These are phyloP conservation scores for Notiomystis cincta DNA, from an alignment of 2,113 vertebrate genomes.

Conservation along the genomic window DNA sequence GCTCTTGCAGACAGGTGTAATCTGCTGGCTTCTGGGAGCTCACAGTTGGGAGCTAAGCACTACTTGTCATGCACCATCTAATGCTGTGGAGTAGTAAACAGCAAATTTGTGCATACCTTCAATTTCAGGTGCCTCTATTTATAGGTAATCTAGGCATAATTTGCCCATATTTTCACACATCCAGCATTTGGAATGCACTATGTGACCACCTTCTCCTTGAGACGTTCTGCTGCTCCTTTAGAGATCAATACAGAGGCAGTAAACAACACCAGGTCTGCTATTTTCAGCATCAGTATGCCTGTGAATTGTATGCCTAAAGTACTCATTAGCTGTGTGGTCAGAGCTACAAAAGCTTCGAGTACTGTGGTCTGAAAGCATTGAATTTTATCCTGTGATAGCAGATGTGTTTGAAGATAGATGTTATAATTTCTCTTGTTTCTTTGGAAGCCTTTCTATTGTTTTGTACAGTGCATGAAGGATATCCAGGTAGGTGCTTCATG, in stretches of 20 bases:
- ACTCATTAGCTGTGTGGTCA: background rate
- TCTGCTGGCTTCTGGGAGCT: background rate
- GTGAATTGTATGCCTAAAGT: background rate
- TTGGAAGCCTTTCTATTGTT: background rate
- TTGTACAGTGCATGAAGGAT: background rate
- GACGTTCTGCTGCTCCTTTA: background rate
- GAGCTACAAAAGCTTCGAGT: background rate
- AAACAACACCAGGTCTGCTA: background rate
- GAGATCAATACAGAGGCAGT: background rate
- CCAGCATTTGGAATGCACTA: background rate
- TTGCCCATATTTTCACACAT: background rate
- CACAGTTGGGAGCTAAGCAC: background rate
- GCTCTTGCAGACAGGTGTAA: background rate
- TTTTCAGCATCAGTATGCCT: background rate
- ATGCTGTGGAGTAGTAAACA: background rate
- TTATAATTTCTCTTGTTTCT: background rate
- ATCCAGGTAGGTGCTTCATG: background rate
- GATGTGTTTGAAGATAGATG: background rate
- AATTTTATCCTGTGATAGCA: background rate
- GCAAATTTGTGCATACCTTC: background rate
- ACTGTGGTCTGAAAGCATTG: background rate
- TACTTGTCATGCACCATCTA: background rate
- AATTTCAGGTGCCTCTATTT: background rate
- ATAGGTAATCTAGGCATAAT: background rate
- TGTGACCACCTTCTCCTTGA: background rate